Base-by-base conservation (phyloP, 2,797 vertebrate genomes). In the Potorous gilbertii region DNA sequence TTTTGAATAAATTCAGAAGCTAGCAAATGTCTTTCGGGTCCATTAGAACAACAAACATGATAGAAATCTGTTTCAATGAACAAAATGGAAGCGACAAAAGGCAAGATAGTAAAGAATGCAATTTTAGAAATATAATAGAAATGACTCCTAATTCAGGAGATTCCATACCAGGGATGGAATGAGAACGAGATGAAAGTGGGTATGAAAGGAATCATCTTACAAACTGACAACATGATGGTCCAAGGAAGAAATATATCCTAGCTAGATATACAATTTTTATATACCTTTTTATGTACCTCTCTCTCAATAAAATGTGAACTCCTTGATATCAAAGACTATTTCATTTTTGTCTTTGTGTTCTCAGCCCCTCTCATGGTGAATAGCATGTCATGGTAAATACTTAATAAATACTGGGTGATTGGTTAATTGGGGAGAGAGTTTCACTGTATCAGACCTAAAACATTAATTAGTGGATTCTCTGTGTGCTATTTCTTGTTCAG, bases 41-140 rank as follows among this genome's bases (percentile, higher is more conserved):
- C 34, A 6, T 74, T 40, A 74, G 16, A 40, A 74, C 2, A 2
- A n/a, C 14, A 74, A 74, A 74, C 62, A 66, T 5, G 14, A 74
- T 18, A n/a, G 62, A 74, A 74, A 74, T 40, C 14, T 40, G 21
- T 74, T 74, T n/a, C 34, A n/a, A 40, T 18, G 34, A 74, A 40
- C 16, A 74, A 74, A 74, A 40, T 5, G n/a, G 34, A 18, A 66
- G 34, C 18, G n/a, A 66, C 14, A 16, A 66, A 66, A n/a, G 4
- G 13, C 31, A n/a, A 94, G 90, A 93, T 52, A 93, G 9, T 74
- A 21, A 93, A 93, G 96, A 56, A 46, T 90, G 52, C 46, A 94
- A 91, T 93, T 55, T 96, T 92, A 96, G n/a, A 90, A 95, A 96
- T 90, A 92, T 96, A 94, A 62, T 50, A 96, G 54, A 91, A 95